phyloP scores from a whole-genome alignment of 2,797 vertebrate species.

The Echeneis naucrates region DNA sequence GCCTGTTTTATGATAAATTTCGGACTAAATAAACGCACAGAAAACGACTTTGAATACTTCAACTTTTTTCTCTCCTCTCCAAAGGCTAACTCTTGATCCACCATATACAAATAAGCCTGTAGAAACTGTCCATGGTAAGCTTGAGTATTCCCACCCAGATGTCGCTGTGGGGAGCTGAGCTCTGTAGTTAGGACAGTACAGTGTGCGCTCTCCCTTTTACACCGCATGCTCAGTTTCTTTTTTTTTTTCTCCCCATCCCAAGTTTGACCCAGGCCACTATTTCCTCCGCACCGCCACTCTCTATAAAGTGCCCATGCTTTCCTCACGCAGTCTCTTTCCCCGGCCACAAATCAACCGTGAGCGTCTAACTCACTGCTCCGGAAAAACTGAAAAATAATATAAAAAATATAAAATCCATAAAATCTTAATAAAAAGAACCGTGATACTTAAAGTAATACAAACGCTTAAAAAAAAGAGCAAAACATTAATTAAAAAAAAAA shows the following conservation, averaged over 20 bases:
- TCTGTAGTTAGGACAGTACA: slow-evolving; percentile 50
- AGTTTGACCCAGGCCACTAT: slow-evolving; percentile 80
- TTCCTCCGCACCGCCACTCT: slow-evolving; percentile 78
- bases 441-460: slow-evolving; percentile 69
- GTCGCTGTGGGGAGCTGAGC: slow-evolving; percentile 82
- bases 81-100: background rate
- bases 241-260: slow-evolving; percentile 43
- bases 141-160: slow-evolving; percentile 72
- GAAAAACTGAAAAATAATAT: slow-evolving; percentile 82
- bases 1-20: background rate
- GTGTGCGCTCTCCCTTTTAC: slow-evolving; percentile 77
- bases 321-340: slow-evolving; percentile 85
- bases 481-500: slow-evolving; percentile 52
- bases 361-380: slow-evolving; percentile 86
- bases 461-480: slow-evolving; percentile 72
- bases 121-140: background rate
- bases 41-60: background rate
- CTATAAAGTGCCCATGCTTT: slow-evolving; percentile 86
- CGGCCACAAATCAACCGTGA: slow-evolving; percentile 86
- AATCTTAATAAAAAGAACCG: slow-evolving; percentile 80
- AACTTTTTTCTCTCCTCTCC: background rate
- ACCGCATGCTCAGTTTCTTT: slow-evolving; percentile 64
- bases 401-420: slow-evolving; percentile 85
- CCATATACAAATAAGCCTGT: background rate
- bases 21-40: slow-evolving; percentile 37